Percentiles rank a stretch among this genome's conserved stretches.
Evolutionary conservation across 2,797 vertebrate genomes (phyloP).

Genomic region (Uromys caudimaculatus): DNA sequence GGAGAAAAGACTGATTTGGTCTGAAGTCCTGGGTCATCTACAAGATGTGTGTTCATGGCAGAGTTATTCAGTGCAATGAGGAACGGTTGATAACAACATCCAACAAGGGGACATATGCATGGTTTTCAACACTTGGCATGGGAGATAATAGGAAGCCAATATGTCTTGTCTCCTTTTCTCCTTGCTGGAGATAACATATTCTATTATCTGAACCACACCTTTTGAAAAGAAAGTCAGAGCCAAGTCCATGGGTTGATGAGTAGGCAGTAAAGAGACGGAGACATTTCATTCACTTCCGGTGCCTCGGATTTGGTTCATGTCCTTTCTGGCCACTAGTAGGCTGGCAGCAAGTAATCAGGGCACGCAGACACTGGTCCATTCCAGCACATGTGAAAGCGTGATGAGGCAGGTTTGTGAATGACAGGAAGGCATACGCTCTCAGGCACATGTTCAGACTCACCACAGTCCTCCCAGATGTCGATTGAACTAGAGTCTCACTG

Average conservation of each 20-base stretch:
- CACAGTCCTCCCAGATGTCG: too few species aligned
- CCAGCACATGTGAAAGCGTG: not conserved
- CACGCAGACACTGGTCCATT: not conserved
- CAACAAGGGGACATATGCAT: not conserved
- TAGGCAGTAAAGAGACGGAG: not conserved
- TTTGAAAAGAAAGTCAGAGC: not conserved
- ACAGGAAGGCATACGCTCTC: not conserved
- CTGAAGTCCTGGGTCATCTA: not conserved
- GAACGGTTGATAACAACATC: not conserved
- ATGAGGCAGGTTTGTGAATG: not conserved
- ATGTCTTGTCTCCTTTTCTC: not conserved
- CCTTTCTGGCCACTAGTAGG: not conserved
- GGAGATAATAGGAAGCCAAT: not conserved
- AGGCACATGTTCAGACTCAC: too few species aligned
- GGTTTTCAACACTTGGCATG: not conserved
- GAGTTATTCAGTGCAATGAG: not conserved
- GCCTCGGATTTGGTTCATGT: too few species aligned
- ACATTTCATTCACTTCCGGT: not conserved
- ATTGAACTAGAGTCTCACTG: not conserved
- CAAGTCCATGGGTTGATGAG: not conserved
- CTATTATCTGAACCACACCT: not conserved
- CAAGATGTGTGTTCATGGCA: not conserved
- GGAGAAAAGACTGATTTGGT: not conserved
- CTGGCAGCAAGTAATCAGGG: not conserved
- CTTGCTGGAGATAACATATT: not conserved